Evolutionary conservation across 2,888 invertebrate species (phyloP).

Genomic region (Athetis lepigone): DNA sequence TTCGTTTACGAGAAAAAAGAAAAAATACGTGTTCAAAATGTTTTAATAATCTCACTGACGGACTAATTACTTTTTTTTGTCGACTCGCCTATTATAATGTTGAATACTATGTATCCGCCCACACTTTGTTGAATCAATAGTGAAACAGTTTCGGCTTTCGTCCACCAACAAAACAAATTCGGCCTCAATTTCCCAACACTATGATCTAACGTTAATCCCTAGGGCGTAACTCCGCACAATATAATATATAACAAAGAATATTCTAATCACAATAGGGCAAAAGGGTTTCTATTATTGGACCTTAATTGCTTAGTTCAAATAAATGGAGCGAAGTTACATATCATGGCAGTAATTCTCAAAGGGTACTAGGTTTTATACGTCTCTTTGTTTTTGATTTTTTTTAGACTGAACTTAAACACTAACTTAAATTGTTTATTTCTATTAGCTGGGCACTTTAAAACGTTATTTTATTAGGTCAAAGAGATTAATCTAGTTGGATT

Average conservation of each 20-base stretch:
- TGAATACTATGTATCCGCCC: background rate
- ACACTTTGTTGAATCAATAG: background rate
- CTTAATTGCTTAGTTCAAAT: constrained; percentile 53
- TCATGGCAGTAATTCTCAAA: background rate
- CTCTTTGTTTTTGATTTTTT: constrained; percentile 7
- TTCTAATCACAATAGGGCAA: constrained; percentile 61
- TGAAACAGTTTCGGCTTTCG: constrained; percentile 35
- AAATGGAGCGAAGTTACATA: constrained; percentile 29
- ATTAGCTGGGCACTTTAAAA: no score
- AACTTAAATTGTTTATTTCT: no score
- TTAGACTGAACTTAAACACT: no score
- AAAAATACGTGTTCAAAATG: no score
- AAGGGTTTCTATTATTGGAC: constrained; percentile 58
- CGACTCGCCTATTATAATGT: no score
- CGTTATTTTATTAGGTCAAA: no score
- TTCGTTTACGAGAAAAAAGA: no score
- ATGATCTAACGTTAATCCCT: constrained; percentile 51
- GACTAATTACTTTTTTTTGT: no score
- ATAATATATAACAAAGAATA: constrained; percentile 60
- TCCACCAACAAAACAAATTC: background rate
- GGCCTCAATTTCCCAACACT: constrained; percentile 11
- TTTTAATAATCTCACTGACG: no score
- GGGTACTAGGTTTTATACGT: constrained; percentile 2
- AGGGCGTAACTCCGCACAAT: constrained; percentile 51
- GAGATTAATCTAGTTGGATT: no score